A percentile compares a stretch with the other conserved stretches of the same genome.
These are phyloP conservation scores for Cephalophus harveyi DNA, from an alignment of 2,113 vertebrate genomes.

Conservation along the genomic window DNA sequence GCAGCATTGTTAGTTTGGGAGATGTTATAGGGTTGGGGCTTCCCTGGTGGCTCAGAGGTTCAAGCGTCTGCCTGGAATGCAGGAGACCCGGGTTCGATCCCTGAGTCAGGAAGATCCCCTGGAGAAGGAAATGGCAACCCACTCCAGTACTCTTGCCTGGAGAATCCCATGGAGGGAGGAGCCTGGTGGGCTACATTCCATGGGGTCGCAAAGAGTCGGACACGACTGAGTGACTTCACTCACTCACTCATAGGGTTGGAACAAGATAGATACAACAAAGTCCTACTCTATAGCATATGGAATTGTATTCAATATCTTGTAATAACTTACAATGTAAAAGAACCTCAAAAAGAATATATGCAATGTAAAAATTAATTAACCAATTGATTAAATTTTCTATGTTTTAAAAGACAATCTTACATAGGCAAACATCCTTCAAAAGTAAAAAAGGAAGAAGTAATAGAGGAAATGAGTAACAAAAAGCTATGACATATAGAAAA, in stretches of 20 bases:
- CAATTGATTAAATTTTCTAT: neutral
- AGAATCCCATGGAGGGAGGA: too few relatives aligned
- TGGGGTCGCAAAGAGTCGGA: too few relatives aligned
- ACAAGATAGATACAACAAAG: too few relatives aligned
- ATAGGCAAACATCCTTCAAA: neutral
- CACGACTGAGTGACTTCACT: too few relatives aligned
- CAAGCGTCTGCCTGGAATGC: too few relatives aligned
- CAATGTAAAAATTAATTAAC: neutral
- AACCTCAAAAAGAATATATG: neutral
- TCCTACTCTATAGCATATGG: neutral
- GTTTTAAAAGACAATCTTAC: neutral
- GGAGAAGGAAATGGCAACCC: too few relatives aligned
- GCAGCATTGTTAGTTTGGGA: neutral
- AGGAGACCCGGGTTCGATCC: too few relatives aligned
- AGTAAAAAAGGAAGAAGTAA: neutral
- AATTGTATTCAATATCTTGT: neutral
- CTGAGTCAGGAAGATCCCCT: too few relatives aligned
- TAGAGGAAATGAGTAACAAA: neutral
- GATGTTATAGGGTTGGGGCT: neutral
- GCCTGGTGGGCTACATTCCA: too few relatives aligned
- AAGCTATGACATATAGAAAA: neutral
- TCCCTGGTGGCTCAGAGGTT: too few relatives aligned
- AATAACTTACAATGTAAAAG: neutral
- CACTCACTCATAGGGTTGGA: too few relatives aligned
- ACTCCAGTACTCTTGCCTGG: too few relatives aligned